Evolutionary conservation across 2,888 invertebrate species (phyloP), one percentile per base, ranked within the genome.

Genomic region (Drosophila austrosaltans): DNA sequence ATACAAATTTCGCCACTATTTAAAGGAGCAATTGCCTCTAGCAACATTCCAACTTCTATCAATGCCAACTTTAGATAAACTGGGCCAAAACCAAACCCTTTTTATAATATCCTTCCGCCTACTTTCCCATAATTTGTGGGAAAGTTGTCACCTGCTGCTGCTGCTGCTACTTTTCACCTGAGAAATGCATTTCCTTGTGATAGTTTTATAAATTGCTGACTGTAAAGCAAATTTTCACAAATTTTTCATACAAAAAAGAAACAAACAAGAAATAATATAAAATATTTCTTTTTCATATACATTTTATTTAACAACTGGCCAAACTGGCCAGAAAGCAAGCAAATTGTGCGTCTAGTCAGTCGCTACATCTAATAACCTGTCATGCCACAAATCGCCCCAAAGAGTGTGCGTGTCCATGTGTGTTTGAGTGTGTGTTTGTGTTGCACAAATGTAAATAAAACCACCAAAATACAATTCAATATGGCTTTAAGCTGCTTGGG

Each of bases 321-420:
- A 82, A 84, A 80, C 84, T 72, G 76, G 80, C 72, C 72, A 53
- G 70, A 81, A 73, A 63, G 54, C 78, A 79, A 70, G 66, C 69
- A 79, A 78, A 84, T 87, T 80, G 87, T 85, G 89, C 85, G 85
- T 30, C 67, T 67, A 70, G 69, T 74, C 76, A 72, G 82, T 69
- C 78, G 82, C 77, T 71, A 72, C 75, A 84, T 87, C 90, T 91
- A 90, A 91, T 91, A 91, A 91, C 91, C 90, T 89, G 91, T 91
- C 91, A 84, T 84, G 83, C 91, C 82, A 90, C 91, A 89, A 89
- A 83, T 88, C 48, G 48, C 48, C 48, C 82, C 73, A 60, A 72
- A 69, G 69, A 58, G 66, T 63, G 57, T 65, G 60, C 69, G 61
- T 30, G 25, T 61, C 42, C 58, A 53, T 30, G 25, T 60, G 25